These are phyloP conservation scores for Lucifuga dentata DNA, from an alignment of 2,113 vertebrate genomes.

Conservation along the genomic window DNA sequence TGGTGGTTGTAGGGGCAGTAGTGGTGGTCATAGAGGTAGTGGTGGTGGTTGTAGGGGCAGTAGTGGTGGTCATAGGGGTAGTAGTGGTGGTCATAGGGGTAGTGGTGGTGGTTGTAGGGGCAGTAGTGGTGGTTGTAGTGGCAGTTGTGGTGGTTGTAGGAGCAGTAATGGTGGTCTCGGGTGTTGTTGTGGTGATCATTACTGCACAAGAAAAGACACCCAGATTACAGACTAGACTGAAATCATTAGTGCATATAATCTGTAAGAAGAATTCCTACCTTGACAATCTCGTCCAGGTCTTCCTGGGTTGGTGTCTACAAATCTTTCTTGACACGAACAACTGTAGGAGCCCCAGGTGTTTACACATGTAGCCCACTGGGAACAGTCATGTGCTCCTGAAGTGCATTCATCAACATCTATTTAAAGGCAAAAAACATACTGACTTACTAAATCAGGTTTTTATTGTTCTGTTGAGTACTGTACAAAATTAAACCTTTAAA, in stretches of 20 bases:
- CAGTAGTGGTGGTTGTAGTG: background rate
- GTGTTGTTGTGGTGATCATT: background rate
- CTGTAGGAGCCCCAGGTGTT: constrained; percentile 85
- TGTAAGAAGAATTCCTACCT: constrained; percentile 69
- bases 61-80: background rate
- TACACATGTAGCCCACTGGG: constrained; percentile 70
- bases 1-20: background rate
- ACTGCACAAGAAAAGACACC: constrained; percentile 38
- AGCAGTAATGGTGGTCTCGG: background rate
- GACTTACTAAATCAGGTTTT: background rate
- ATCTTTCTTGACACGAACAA: constrained; percentile 80
- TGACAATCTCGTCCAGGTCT: constrained; percentile 83
- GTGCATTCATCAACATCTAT: constrained; percentile 88
- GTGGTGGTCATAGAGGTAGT: background rate
- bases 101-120: no score
- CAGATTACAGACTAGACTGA: constrained; percentile 11
- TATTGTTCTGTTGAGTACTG: background rate
- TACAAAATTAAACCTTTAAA: no score
- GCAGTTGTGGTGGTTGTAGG: background rate
- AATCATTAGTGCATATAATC: background rate
- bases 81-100: background rate
- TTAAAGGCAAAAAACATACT: constrained; percentile 7
- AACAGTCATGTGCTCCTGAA: constrained; percentile 81
- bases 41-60: background rate
- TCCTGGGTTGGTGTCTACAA: constrained; percentile 64